Evolutionary conservation across 2,797 vertebrate species (phyloP), one percentile per base, ranked within the genome.

Genomic region (Chelon labrosus): DNA sequence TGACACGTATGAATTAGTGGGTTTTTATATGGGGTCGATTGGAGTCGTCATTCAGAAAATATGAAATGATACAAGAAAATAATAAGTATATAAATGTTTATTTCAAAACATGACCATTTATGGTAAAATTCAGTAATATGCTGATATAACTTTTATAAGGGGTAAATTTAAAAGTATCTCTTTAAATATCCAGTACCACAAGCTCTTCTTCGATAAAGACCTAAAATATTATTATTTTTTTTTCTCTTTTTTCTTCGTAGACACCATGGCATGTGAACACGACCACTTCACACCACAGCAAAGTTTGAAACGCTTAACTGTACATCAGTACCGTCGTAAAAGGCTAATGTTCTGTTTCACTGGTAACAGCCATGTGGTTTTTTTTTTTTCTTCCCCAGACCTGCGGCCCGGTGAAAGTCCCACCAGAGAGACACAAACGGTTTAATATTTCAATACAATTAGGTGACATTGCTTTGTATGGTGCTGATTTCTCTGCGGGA

Each of bases 11-110:
- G n/a, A 22, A 22, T 22, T 22, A 22, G 22, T 22, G 22, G 22
- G 22, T 22, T 22, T 22, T 22, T 22, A 22, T 22, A 22, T 22
- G 22, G 22, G 31, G 31, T 31, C 31, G 31, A 7, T 31, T 31
- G 7, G 31, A 31, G 31, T 31, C 31, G 7, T 31, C 31, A 31
- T 31, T 31, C 31, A 31, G 7, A 63, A 79, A 73, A 71, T 31
- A 79, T 9, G 59, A 84, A 44, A 70, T 58, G n/a, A 77, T 68
- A 35, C 77, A 58, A 83, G 70, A 69, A 69, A 64, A 74, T 17
- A 31, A 37, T 89, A 83, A 59, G 83, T 89, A 90, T 93, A 93
- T 87, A 94, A 93, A 94, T 92, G 86, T 94, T 94, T 93, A 93
- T 93, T 94, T 94, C 88, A 94, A 93, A 92, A 93, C 83, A 93